These are phyloP conservation scores for Tipula vernalis DNA, from an alignment of 2,888 invertebrate species.

Conservation along the genomic window DNA sequence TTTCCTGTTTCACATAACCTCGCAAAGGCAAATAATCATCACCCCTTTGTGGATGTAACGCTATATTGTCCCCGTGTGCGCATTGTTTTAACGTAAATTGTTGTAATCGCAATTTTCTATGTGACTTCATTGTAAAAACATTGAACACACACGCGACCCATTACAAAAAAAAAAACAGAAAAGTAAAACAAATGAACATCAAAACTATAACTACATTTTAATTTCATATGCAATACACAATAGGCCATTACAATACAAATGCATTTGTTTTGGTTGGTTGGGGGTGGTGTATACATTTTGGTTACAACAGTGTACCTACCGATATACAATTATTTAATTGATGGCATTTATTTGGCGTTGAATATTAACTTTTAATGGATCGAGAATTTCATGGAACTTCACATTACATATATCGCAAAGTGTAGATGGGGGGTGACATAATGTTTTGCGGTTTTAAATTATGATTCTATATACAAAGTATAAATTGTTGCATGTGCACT, in stretches of 20 bases:
- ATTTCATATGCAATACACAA: neutral
- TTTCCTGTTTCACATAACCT: conserved; percentile 4
- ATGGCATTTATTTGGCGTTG: neutral
- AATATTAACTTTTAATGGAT: neutral
- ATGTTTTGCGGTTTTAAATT: neutral
- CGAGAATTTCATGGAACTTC: neutral
- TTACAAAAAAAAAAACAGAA: neutral
- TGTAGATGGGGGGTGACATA: neutral
- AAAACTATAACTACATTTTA: neutral
- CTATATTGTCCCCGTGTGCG: neutral
- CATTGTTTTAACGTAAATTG: neutral
- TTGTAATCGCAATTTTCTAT: neutral
- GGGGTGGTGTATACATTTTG: neutral
- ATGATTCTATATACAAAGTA: neutral
- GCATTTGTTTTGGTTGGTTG: neutral
- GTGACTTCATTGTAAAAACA: neutral
- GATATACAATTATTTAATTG: neutral
- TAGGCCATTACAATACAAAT: neutral
- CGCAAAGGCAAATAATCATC: neutral
- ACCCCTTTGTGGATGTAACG: neutral
- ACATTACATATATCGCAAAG: neutral
- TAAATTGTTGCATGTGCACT: neutral
- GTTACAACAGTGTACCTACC: neutral
- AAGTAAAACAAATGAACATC: neutral
- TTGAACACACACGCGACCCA: neutral